phyloP scores from a whole-genome alignment of 2,888 invertebrate genomes.

The Caenorhabditis becei region DNA sequence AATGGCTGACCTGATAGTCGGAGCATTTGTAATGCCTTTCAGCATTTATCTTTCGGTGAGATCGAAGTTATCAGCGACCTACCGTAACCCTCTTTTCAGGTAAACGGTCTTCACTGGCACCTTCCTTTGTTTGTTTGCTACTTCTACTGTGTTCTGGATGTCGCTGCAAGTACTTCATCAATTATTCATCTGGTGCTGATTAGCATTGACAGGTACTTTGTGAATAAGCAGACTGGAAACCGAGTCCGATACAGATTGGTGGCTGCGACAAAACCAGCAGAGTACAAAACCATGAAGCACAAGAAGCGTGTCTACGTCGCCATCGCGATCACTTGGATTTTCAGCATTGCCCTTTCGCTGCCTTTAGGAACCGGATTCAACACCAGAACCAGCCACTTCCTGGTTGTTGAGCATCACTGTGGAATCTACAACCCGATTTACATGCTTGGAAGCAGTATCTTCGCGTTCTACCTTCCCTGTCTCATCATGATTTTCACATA shows the following conservation, averaged over 20 bases:
- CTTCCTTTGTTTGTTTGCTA: conserved; percentile 78
- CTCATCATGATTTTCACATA: conserved; percentile 84
- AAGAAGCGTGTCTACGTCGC: conserved; percentile 78
- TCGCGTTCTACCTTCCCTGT: conserved; percentile 83
- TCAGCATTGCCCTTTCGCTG: conserved; percentile 78
- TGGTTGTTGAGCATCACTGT: conserved; percentile 79
- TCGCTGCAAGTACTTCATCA: conserved; percentile 81
- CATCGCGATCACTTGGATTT: conserved; percentile 80
- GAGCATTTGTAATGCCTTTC: conserved; percentile 80
- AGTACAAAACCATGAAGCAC: conserved; percentile 81
- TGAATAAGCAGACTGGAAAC: neutral
- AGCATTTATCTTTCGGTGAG: conserved; percentile 80
- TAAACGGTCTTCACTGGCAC: conserved; percentile 81
- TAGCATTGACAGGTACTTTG: conserved; percentile 79
- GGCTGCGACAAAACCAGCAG: conserved; percentile 81
- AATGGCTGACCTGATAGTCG: conserved; percentile 80
- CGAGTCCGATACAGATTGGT: conserved; percentile 72
- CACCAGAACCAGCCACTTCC: conserved; percentile 71
- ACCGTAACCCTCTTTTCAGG: conserved; percentile 59
- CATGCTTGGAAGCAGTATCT: conserved; percentile 80
- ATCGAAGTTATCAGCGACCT: neutral
- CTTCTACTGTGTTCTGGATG: conserved; percentile 80
- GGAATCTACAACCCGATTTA: conserved; percentile 80
- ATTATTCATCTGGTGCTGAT: conserved; percentile 81
- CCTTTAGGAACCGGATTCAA: conserved; percentile 80